Base-by-base conservation (phyloP, 2,888 invertebrate species). In the Drosophila trichaetosa region DNA sequence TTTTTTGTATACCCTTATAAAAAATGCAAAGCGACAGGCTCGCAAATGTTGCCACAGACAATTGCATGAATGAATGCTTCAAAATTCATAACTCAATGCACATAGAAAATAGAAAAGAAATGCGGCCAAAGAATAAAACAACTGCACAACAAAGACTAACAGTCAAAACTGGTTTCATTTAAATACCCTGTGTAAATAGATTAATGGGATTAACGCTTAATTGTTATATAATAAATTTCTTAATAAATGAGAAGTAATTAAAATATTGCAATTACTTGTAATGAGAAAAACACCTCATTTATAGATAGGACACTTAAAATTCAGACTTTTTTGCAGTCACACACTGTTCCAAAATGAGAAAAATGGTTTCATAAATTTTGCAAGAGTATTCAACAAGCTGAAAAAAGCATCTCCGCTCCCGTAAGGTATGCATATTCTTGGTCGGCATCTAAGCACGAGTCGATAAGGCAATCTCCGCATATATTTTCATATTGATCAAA, bases 11-110 rank as follows among this genome's bases (percentile, higher is more conserved):
- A 36, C 24, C 42, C 18, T 29, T 46, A 59, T 65, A 58, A 79
- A 69, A 76, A 71, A 76, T 72, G 52, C 69, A 73, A 60, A 57
- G 61, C 53, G 57, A 63, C 61, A 67, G 73, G 71, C 69, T 49
- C 59, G 51, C 46, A 79, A 80, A 72, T 36, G 61, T 69, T 70
- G 53, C 71, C 60, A 77, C 68, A 76, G 73, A 65, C 61, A 67
- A 83, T 76, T 78, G 71, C 65, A 66, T 42, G 77, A 87, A 76
- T 84, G 73, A 87, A 89, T 83, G 73, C 76, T 83, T 83, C 80
- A 87, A 65, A 81, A 83, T 80, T 72, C 67, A 71, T 70, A 80
- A 89, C 79, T 87, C 69, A 85, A 85, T 87, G 89, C 86, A 89
- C 89, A 89, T 70, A 77, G 77, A 83, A 80, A 73, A 68, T 65